phyloP scores from a whole-genome alignment of 2,888 invertebrate species.

The Drosophila lutescens region DNA sequence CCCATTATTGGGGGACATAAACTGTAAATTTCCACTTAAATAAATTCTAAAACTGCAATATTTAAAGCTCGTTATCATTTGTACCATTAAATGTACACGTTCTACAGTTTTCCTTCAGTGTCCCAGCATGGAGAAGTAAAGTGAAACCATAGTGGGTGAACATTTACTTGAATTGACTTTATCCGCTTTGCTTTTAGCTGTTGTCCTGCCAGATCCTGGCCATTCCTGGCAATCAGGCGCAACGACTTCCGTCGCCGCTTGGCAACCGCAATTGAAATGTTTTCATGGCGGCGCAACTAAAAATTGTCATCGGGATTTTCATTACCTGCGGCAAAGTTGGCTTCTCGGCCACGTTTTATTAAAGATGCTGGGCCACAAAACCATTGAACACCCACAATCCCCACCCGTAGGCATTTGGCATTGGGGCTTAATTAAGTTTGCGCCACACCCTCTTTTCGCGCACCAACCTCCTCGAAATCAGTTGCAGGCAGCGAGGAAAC shows the following conservation, averaged over 20 bases:
- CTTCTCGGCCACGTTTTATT: conserved; percentile 66
- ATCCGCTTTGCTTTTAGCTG: conserved; percentile 66
- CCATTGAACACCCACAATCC: not conserved
- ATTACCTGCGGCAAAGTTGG: conserved; percentile 78
- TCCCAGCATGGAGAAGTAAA: conserved; percentile 30
- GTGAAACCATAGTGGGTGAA: conserved; percentile 57
- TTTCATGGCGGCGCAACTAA: conserved; percentile 79
- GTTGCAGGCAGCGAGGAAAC: conserved; percentile 40
- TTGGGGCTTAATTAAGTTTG: conserved; percentile 75
- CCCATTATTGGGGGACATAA: too few relatives aligned
- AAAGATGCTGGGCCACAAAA: conserved; percentile 57
- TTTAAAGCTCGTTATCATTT: too few relatives aligned
- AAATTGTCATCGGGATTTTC: conserved; percentile 80
- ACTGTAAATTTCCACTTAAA: too few relatives aligned
- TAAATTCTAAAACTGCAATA: too few relatives aligned
- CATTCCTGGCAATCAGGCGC: conserved; percentile 67
- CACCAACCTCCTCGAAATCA: conserved; percentile 46
- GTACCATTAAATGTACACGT: too few relatives aligned
- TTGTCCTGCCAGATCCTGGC: conserved; percentile 21
- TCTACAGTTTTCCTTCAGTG: not conserved
- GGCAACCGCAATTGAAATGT: conserved; percentile 78
- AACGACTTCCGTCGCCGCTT: conserved; percentile 67
- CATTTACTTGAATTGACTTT: conserved; percentile 79
- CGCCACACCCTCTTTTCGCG: conserved; percentile 34
- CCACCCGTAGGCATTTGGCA: conserved; percentile 65